Evolutionary conservation across 2,797 vertebrate species (phyloP).

Genomic region (Sebastiscus tertius): DNA sequence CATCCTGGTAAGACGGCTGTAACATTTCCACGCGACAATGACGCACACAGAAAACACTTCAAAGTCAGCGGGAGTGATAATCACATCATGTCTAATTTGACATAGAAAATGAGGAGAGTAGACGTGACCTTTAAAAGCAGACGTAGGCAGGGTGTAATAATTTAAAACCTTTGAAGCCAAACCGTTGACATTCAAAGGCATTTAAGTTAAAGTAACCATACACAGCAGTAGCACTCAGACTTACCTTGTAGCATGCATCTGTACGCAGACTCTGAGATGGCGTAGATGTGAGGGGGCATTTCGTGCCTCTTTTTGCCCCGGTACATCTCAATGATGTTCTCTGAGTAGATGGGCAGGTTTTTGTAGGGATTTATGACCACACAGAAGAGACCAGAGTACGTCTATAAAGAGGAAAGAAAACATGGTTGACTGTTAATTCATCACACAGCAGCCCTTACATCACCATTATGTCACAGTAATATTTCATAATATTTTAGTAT

Average conservation of each 20-base stretch:
- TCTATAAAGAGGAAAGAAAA: conserved; percentile 80
- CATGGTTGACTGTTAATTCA: background rate
- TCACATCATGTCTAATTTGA: background rate
- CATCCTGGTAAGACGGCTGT: background rate
- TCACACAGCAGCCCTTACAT: background rate
- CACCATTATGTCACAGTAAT: background rate
- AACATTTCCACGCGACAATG: background rate
- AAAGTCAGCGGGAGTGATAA: background rate
- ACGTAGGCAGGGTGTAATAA: background rate
- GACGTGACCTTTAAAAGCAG: background rate
- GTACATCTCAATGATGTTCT: conserved; percentile 99
- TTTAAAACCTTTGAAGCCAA: background rate
- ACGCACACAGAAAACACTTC: background rate
- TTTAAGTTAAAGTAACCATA: background rate
- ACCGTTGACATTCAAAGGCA: background rate
- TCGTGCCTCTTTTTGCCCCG: conserved; percentile 98
- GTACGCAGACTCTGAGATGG: conserved; percentile 97
- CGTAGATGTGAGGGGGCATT: conserved; percentile 98
- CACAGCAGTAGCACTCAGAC: conserved; percentile 6
- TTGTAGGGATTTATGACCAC: conserved; percentile 99
- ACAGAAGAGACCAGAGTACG: conserved; percentile 99
- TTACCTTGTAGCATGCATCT: conserved; percentile 99
- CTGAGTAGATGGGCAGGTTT: conserved; percentile 98
- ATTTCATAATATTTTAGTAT: background rate
- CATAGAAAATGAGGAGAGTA: background rate